Evolutionary conservation across 2,888 invertebrate genomes (phyloP).

Genomic region (Drosophila eohydei): DNA sequence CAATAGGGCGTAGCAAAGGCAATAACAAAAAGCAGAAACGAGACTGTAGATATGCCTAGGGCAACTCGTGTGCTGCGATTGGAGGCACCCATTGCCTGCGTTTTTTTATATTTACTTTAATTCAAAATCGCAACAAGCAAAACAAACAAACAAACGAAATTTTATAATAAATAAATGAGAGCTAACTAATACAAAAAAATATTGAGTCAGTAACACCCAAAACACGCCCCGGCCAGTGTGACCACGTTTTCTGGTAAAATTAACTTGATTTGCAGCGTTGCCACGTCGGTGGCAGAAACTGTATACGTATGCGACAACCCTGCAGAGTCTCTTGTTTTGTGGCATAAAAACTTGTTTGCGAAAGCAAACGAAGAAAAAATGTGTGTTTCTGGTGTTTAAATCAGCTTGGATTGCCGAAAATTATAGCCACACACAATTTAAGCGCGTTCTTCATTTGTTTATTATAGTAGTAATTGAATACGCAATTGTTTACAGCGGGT

Average conservation of each 20-base stretch:
- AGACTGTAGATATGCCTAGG: slow-evolving; percentile 88
- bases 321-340: slow-evolving; percentile 57
- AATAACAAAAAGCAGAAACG: slow-evolving; percentile 90
- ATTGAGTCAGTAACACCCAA: slow-evolving; percentile 45
- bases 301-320: slow-evolving; percentile 16
- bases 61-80: slow-evolving; percentile 86
- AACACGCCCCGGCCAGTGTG: slow-evolving; percentile 56
- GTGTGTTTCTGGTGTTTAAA: slow-evolving; percentile 38
- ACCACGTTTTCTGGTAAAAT: slow-evolving; percentile 10
- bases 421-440: slow-evolving; percentile 8
- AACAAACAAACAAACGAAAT: slow-evolving; percentile 7
- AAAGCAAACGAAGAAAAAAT: slow-evolving; percentile 55
- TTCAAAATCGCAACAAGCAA: neutral
- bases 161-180: slow-evolving; percentile 17
- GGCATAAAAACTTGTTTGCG: slow-evolving; percentile 70
- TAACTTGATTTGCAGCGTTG: slow-evolving; percentile 1
- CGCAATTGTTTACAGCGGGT: slow-evolving; percentile 19
- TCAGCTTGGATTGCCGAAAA: slow-evolving; percentile 22
- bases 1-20: slow-evolving; percentile 95
- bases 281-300: slow-evolving; percentile 3
- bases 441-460: slow-evolving; percentile 15
- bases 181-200: slow-evolving; percentile 32
- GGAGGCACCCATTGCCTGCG: slow-evolving; percentile 82
- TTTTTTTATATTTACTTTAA: neutral
- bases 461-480: slow-evolving; percentile 1